Base-by-base conservation (phyloP, 2,113 vertebrate genomes). In the Pandion haliaetus region DNA sequence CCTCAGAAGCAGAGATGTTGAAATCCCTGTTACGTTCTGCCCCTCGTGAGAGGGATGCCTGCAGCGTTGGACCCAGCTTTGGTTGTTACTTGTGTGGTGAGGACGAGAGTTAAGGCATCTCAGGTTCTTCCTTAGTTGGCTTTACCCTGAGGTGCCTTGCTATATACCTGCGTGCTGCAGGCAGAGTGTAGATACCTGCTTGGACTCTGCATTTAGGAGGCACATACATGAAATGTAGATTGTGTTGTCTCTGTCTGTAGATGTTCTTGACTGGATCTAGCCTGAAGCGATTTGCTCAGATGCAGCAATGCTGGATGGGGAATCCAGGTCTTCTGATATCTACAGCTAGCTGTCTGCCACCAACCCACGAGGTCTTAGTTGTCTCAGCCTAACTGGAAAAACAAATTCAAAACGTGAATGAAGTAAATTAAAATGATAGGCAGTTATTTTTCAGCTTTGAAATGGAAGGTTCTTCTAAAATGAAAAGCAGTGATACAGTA, bases 21-120 rank as follows among this genome's bases (percentile, higher is more conserved):
- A 71, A 82, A 72, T 67, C 18, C 17, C 18, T 61, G 3, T 63
- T 81, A 38, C 0, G 0, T 66, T 86, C 47, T 86, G 82, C 17
- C 16, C 17, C 14, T 50, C 4, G 1, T 29, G 47, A 80, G 54
- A 58, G 20, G 16, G 13, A 34, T 79, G 29, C 44, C 38, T 7
- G 8, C 15, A 17, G 49, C 26, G 5, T 0, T 86, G 36, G 28
- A 70, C 25, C 19, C 26, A 11, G 44, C 0, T 0, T 10, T 2
- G 2, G 12, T 59, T 8, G 1, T 73, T 40, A 69, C 21, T 72
- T 15, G 3, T 10, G 5, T 40, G 71, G 17, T 0, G 3, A 55
- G 17, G 34, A 23, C 3, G 8, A 12, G 32, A 79, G 23, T 84
- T 52, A 54, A 49, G 26, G 36, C 21, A 36, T 17, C 18, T 65